A percentile compares a stretch with the other conserved stretches of the same genome.
Conservation (phyloP, 2,888 invertebrate genomes). For the Philhelius pedissequus region DNA sequence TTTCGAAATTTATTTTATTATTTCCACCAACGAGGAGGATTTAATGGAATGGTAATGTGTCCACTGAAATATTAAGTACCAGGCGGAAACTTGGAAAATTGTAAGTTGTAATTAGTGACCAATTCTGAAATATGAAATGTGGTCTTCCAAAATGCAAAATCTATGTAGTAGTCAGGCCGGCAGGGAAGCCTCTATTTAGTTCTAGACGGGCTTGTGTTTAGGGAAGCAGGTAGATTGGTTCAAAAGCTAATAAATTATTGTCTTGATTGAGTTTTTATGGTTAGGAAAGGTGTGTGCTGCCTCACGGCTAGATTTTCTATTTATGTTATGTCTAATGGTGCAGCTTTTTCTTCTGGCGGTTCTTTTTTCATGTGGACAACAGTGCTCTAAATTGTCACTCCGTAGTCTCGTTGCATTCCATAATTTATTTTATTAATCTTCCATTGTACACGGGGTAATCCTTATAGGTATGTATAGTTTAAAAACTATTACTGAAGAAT, state of each 20-base stretch:
- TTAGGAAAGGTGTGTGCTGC: not conserved
- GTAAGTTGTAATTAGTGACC: not conserved
- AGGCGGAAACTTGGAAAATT: slow-evolving; percentile 20
- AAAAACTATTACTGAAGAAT: no score
- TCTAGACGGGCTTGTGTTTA: not conserved
- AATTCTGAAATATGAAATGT: not conserved
- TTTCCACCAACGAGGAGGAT: slow-evolving; percentile 26
- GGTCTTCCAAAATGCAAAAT: not conserved
- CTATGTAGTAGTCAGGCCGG: not conserved
- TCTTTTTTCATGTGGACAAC: not conserved
- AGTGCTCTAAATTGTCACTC: not conserved
- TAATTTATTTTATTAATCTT: no score
- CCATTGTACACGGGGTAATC: no score
- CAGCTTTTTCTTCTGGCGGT: not conserved
- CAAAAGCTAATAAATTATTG: not conserved
- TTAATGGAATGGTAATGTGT: slow-evolving; percentile 28
- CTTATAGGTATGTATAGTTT: no score
- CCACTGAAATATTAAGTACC: slow-evolving; percentile 16
- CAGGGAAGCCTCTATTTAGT: not conserved
- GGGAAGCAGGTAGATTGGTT: not conserved
- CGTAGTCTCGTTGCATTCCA: no score
- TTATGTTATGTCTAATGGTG: not conserved
- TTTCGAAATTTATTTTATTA: slow-evolving; percentile 5
- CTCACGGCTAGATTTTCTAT: not conserved
- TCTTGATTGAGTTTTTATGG: not conserved